Evolutionary conservation across 2,797 vertebrate genomes (phyloP).

Genomic region (Crocidura indochinensis): DNA sequence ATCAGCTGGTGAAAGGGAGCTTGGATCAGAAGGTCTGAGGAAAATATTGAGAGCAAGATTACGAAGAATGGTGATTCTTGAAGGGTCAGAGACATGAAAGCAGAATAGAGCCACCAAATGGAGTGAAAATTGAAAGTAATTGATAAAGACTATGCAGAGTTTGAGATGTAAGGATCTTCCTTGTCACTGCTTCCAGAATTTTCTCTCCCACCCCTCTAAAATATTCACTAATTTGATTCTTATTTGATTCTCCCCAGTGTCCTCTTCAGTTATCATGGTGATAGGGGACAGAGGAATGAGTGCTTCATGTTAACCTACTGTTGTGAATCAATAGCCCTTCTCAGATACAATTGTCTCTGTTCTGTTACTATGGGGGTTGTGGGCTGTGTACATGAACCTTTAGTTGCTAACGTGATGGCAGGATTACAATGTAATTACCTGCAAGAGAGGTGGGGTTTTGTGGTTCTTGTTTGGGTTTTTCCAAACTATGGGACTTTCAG

Average conservation of each 20-base stretch:
- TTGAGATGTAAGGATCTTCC: constrained; percentile 70
- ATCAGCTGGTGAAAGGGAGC: constrained; percentile 70
- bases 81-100: constrained; percentile 80
- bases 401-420: background rate
- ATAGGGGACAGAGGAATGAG: background rate
- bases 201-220: constrained; percentile 17
- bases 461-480: background rate
- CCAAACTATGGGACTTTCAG: background rate
- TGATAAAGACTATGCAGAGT: constrained; percentile 79
- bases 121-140: constrained; percentile 70
- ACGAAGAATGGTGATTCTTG: constrained; percentile 73
- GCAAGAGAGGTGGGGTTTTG: background rate
- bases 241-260: constrained; percentile 10
- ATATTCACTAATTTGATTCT: background rate
- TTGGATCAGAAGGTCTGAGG: constrained; percentile 58
- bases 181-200: constrained; percentile 24
- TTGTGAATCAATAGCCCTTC: background rate
- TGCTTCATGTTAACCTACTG: background rate
- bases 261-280: background rate
- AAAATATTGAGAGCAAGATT: constrained; percentile 70
- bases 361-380: background rate
- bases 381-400: background rate
- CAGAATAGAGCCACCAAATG: constrained; percentile 80
- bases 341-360: background rate
- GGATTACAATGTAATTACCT: background rate